Evolutionary conservation across 2,113 vertebrate species (phyloP).

Genomic region (Pungitius pungitius): DNA sequence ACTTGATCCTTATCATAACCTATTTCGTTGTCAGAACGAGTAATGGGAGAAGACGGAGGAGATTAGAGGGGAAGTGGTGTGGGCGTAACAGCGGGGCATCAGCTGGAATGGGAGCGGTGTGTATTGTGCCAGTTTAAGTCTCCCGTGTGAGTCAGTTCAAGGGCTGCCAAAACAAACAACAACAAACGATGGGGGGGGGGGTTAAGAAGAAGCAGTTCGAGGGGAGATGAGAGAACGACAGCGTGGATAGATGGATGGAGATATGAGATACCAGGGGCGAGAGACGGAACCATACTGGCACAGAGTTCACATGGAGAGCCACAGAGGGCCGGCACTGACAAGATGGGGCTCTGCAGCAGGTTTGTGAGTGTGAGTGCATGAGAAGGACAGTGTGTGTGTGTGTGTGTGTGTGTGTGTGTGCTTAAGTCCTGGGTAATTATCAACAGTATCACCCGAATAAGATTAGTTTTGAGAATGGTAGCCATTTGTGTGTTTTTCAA

Average conservation of each 20-base stretch:
- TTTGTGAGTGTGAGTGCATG: conserved; percentile 11
- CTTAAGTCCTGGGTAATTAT: conserved; percentile 29
- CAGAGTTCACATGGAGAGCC: conserved; percentile 46
- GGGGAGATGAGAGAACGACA: conserved; percentile 46
- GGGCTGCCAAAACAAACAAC: conserved; percentile 67
- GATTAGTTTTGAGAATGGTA: conserved; percentile 4
- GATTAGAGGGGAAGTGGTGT: conserved; percentile 18
- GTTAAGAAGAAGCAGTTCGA: conserved; percentile 12
- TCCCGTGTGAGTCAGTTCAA: conserved; percentile 52
- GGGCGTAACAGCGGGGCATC: conserved; percentile 46
- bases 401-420: neutral
- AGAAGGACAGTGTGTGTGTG: neutral
- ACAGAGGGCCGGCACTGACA: conserved; percentile 46
- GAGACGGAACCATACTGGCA: conserved; percentile 57
- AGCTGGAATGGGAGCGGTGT: conserved; percentile 46
- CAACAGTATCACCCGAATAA: conserved; percentile 12
- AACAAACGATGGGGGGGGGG: conserved; percentile 47
- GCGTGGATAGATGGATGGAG: conserved; percentile 61
- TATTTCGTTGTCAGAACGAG: conserved; percentile 34
- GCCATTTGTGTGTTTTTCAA: neutral
- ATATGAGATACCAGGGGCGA: conserved; percentile 50
- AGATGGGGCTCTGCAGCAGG: conserved; percentile 27
- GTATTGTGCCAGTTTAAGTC: conserved; percentile 52
- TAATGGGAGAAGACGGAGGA: conserved; percentile 5
- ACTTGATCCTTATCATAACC: conserved; percentile 23